Percentiles rank a stretch among this genome's conserved stretches.
Conservation (phyloP, 2,888 invertebrate genomes). For the Psococerastis gibbosa region DNA sequence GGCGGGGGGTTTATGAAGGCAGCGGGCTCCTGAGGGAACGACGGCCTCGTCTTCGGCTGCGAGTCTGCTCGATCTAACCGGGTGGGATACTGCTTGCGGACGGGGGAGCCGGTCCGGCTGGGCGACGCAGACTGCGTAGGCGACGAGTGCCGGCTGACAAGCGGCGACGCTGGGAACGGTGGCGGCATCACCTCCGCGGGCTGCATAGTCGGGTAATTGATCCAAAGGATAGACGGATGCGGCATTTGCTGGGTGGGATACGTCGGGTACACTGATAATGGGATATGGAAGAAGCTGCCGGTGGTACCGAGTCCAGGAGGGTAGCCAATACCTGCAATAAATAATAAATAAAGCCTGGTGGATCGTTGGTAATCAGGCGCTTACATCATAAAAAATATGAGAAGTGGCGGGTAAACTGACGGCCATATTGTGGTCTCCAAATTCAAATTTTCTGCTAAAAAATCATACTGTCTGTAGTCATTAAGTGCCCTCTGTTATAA, state of each 20-base stretch:
- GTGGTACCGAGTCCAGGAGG: background rate
- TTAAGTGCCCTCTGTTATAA: too few relatives aligned
- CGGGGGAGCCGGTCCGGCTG: conserved; percentile 51
- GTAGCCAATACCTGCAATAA: conserved; percentile 1
- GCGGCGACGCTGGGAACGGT: conserved; percentile 39
- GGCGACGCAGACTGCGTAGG: conserved; percentile 38
- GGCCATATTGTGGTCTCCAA: too few relatives aligned
- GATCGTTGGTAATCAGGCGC: too few relatives aligned
- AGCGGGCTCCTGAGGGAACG: conserved; percentile 8
- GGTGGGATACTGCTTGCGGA: conserved; percentile 29
- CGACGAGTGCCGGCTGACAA: conserved; percentile 52
- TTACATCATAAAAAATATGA: too few relatives aligned
- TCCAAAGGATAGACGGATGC: conserved; percentile 11
- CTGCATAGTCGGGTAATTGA: background rate
- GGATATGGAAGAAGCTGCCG: conserved; percentile 6
- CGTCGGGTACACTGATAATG: background rate
- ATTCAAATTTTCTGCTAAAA: too few relatives aligned
- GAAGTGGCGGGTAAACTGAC: too few relatives aligned
- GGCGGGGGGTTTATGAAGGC: conserved; percentile 13
- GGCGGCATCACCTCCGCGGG: background rate
- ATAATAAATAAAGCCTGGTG: background rate
- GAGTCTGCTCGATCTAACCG: conserved; percentile 25
- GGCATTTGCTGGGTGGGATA: conserved; percentile 8
- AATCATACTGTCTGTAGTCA: too few relatives aligned
- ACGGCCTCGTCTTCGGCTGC: conserved; percentile 7